phyloP scores from a whole-genome alignment of 2,113 vertebrate genomes.

The Alligator mississippiensis region DNA sequence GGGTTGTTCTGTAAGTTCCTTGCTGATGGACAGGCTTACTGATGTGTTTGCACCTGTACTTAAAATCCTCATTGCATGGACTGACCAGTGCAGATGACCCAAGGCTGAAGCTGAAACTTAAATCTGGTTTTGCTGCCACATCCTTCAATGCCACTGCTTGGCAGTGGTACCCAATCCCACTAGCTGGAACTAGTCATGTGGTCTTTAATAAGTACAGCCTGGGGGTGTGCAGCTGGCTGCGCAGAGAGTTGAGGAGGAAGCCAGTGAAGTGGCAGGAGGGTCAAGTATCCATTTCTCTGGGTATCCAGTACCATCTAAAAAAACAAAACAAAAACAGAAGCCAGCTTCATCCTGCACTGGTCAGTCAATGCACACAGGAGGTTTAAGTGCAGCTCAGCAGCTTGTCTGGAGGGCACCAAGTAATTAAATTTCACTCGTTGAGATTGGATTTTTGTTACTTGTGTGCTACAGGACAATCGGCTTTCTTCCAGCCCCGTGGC shows the following conservation, averaged over 20 bases:
- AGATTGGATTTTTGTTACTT: conserved; percentile 3
- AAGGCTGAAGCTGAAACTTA: neutral
- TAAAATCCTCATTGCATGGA: neutral
- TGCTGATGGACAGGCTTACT: neutral
- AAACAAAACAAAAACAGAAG: neutral
- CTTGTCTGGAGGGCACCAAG: neutral
- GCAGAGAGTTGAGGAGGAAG: neutral
- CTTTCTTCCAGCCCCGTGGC: neutral
- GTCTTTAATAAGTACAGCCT: neutral
- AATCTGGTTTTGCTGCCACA: neutral
- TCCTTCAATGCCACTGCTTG: neutral
- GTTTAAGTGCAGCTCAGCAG: conserved; percentile 12
- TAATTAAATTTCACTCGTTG: neutral
- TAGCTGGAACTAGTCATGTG: conserved; percentile 5
- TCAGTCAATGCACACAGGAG: neutral
- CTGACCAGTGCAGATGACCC: neutral
- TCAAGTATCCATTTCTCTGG: neutral
- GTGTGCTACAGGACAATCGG: neutral
- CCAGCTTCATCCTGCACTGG: neutral
- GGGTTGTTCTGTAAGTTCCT: neutral
- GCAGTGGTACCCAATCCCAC: neutral
- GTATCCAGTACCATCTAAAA: neutral
- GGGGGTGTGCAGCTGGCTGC: neutral
- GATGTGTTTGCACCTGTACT: neutral
- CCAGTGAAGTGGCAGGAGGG: neutral